phyloP scores from a whole-genome alignment of 2,888 invertebrate species.

The Zonitis immaculata region DNA sequence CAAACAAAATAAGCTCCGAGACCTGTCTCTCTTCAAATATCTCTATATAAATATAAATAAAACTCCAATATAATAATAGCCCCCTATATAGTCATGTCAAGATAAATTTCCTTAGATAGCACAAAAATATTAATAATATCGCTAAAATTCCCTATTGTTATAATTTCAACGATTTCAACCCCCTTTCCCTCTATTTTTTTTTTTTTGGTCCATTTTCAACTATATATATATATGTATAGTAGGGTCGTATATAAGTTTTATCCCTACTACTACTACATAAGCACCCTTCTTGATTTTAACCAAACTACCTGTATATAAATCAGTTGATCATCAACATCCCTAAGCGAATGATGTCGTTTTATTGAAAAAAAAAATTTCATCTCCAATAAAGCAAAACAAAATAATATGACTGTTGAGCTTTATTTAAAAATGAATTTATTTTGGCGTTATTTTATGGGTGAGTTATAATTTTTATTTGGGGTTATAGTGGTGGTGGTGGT shows the following conservation, averaged over 20 bases:
- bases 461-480: constrained; percentile 17
- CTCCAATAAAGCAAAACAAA: too few relatives aligned
- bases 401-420: constrained; percentile 36
- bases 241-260: constrained; percentile 32
- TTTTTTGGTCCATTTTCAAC: constrained; percentile 26
- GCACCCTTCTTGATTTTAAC: constrained; percentile 30
- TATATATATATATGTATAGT: too few relatives aligned
- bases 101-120: neutral
- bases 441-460: constrained; percentile 35
- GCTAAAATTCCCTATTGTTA: constrained; percentile 34
- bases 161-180: constrained; percentile 17
- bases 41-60: neutral
- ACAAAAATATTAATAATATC: neutral
- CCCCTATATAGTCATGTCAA: constrained; percentile 4
- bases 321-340: constrained; percentile 34
- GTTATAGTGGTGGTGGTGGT: neutral
- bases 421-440: constrained; percentile 38
- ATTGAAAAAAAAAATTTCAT: too few relatives aligned
- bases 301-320: constrained; percentile 28
- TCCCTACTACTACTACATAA: constrained; percentile 27
- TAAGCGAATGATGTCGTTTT: constrained; percentile 1
- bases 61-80: constrained; percentile 8
- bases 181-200: constrained; percentile 20
- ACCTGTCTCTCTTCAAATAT: too few relatives aligned
- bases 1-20: constrained; percentile 22